Evolutionary conservation across 2,888 invertebrate genomes (phyloP).

Genomic region (Drosophila villosipedis): DNA sequence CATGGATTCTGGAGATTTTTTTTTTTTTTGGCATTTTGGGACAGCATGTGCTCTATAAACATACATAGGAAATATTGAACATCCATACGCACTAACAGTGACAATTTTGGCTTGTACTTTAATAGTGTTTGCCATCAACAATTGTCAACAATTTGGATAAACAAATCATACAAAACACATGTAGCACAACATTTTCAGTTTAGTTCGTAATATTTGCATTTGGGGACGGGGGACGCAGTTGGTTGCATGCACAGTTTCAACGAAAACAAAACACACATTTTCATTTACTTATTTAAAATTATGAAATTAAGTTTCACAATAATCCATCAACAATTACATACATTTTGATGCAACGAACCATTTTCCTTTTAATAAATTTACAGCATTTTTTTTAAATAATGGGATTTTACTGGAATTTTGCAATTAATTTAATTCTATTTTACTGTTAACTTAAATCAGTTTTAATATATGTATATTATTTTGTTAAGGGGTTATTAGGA

Average conservation of each 20-base stretch:
- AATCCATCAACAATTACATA: slow-evolving; percentile 27
- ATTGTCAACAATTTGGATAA: slow-evolving; percentile 17
- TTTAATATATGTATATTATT: not conserved
- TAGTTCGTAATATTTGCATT: slow-evolving; percentile 30
- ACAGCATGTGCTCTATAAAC: slow-evolving; percentile 40
- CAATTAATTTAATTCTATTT: not conserved
- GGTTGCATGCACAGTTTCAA: slow-evolving; percentile 52
- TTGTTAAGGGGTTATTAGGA: not conserved
- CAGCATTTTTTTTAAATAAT: not conserved
- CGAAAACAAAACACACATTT: slow-evolving; percentile 43
- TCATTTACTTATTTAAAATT: slow-evolving; percentile 18
- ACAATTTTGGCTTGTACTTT: slow-evolving; percentile 22
- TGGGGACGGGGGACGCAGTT: slow-evolving; percentile 39
- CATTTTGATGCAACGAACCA: slow-evolving; percentile 20
- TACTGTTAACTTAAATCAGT: not conserved
- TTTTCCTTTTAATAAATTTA: not conserved
- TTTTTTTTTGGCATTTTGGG: slow-evolving; percentile 6
- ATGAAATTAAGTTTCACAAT: slow-evolving; percentile 17
- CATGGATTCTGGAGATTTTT: slow-evolving; percentile 14
- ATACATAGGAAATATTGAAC: slow-evolving; percentile 33
- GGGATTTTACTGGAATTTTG: not conserved
- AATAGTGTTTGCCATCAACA: slow-evolving; percentile 20
- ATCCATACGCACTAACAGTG: slow-evolving; percentile 40
- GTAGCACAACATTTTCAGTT: slow-evolving; percentile 32
- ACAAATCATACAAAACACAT: slow-evolving; percentile 46